Base-by-base conservation (phyloP, 2,797 vertebrate genomes). In the Hozukius guyotensis region DNA sequence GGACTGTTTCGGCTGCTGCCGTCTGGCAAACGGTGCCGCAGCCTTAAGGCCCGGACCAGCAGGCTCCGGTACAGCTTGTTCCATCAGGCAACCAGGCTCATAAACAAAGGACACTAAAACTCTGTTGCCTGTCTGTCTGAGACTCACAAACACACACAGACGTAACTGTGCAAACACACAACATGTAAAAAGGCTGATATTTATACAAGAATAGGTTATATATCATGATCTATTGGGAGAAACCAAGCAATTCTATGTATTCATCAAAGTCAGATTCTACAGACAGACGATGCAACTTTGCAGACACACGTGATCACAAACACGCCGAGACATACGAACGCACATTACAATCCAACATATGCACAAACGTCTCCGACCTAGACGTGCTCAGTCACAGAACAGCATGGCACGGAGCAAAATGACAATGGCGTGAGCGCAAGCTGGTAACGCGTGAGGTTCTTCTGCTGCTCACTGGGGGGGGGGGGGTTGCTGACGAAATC, bases 391-490 rank as follows among this genome's bases (percentile, higher is more conserved):
- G 72, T 80, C 70, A 79, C 76, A 78, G 72, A 85, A 65, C 78
- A 81, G 84, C 42, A 12, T 67, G 78, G 8, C 63, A 38, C 5
- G 22, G 6, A 34, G 77, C 13, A 29, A 61, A 52, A 46, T 63
- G 49, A 72, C 66, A 11, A 71, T n/a, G 20, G 68, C 16, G 42
- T 46, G 78, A 84, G 61, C 0, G 5, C 72, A 71, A 67, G 78
- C 84, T 83, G 66, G 68, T 59, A 64, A 77, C 29, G 69, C 6
- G 71, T 72, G 71, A 70, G 62, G 81, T 87, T 87, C 83, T 72
- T 90, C 69, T 76, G 74, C 85, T 77, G 74, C 85, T 77, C 80
- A n/a, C 56, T 53, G 77, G 72, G 59, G 75, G 61, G 13, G 38
- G 14, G 13, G 38, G 14, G 49, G 38, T 16, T 62, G 56, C 55